Evolutionary conservation across 2,797 vertebrate species (phyloP).

Genomic region (Ceryle rudis): DNA sequence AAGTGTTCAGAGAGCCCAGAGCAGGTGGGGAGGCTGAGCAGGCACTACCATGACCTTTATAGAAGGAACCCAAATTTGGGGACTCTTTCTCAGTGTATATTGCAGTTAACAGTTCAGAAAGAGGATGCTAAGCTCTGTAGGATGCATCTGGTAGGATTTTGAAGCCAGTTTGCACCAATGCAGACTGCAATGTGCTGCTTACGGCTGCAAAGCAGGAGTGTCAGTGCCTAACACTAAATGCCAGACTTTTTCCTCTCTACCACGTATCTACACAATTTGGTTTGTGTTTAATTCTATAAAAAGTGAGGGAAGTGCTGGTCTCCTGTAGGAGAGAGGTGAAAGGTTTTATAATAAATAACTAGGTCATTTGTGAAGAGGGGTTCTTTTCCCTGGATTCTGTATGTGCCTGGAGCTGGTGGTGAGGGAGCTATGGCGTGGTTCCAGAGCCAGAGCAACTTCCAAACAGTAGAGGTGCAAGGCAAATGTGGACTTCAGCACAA

Average conservation of each 20-base stretch:
- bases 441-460: neutral
- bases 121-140: neutral
- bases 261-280: neutral
- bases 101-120: neutral
- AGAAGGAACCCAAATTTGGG: neutral
- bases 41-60: neutral
- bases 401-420: neutral
- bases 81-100: neutral
- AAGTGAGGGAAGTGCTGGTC: neutral
- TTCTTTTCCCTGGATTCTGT: neutral
- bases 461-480: neutral
- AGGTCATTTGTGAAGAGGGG: fast-evolving
- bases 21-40: neutral
- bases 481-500: constrained; percentile 63
- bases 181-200: neutral
- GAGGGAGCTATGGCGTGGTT: neutral
- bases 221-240: neutral
- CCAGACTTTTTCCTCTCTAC: neutral
- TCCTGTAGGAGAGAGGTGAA: neutral
- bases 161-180: neutral
- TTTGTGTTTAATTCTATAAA: neutral
- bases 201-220: neutral
- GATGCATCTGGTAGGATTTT: neutral
- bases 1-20: neutral
- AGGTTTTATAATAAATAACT: neutral